Evolutionary conservation across 2,888 invertebrate species (phyloP), one percentile per base, ranked within the genome.

Genomic region (Hedya salicella): DNA sequence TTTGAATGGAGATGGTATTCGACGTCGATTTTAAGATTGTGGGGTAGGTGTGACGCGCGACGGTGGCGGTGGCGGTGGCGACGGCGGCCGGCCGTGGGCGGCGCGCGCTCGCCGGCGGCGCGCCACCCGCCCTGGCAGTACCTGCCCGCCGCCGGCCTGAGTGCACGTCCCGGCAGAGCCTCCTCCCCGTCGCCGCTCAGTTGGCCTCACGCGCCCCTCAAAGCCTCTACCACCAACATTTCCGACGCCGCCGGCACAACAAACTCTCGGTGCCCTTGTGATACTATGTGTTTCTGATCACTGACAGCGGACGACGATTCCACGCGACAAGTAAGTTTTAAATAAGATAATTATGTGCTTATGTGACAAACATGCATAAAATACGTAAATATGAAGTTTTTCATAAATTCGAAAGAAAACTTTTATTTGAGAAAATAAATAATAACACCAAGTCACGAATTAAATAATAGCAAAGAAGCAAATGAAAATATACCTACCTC

Each of bases 91-190:
- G 78, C 75, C 71, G 74, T 78, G 68, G 75, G 70, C 72, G 71
- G 69, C 75, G 68, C 65, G 65, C 60, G 60, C 63, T 44, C 40
- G 50, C 6, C 50, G 42, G 3, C 50, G 42, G 56, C 62, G 36
- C 50, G 39, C 36, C 59, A 48, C 56, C 73, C 73, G 73, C 74
- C 73, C 68, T 53, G 62, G 68, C 87, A 87, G 89, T 88, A 79
- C 83, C 84, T 79, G 85, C 81, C 79, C 80, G 90, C 84, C 88
- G 77, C 79, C 83, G 84, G 79, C 84, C 72, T 77, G 85, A 86
- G 75, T 79, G 84, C 90, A 88, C 89, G 92, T 89, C 83, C 83
- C 82, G 80, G 81, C 78, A 76, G 75, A 25, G 25, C 25, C 25
- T 25, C 79, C 68, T 63, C 71, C 68, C 68, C 66, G 67, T 70